Evolutionary conservation across 1,140 invertebrate genomes (phyloP), one percentile per base, ranked within the genome.

Genomic region (Drosophila albomicans): DNA sequence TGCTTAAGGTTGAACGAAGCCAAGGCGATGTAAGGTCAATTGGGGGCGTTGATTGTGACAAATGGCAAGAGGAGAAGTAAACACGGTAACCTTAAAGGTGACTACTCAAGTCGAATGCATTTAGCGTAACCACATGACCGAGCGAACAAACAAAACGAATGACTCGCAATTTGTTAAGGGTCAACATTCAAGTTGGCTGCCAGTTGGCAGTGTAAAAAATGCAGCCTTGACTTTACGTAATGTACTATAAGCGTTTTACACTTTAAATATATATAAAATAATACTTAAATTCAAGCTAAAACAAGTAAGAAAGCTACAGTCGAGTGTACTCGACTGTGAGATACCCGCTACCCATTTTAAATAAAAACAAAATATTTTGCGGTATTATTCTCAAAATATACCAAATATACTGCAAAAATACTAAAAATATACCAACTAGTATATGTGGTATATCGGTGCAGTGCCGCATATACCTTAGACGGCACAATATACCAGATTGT

Each of bases 181-280:
- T 49, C 32, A 30, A 16, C 35, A 52, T 43, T 51, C 16, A 35
- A 62, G 56, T 58, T 51, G 11, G 11, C 11, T 61, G 48, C 28
- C 11, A 16, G 67, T 52, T 25, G 20, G 66, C 72, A 65, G 57
- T 77, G 65, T 62, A 25, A 49, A 75, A 72, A 49, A 48, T 8
- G 51, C 67, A 58, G 38, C 11, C 54, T 58, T 3, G 52, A 46
- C 20, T 25, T 4, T 25, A 25, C 20, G 20, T 25, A 25, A 16
- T 65, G 48, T 51, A 61, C 71, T 69, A 32, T 56, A 59, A 58
- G 52, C 43, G 38, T 63, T 35, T 35, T 38, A 2, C 2, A 10
- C 7, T 8, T 32, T 32, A 8, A 32, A 32, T 8, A 32, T 32
- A 7, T 5, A 1, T 7, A 32, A 32, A 32, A 32, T 1, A 5